A percentile compares a stretch with the other conserved stretches of the same genome.
phyloP scores from a whole-genome alignment of 2,888 invertebrate genomes.

The Scaeva pyrastri region DNA sequence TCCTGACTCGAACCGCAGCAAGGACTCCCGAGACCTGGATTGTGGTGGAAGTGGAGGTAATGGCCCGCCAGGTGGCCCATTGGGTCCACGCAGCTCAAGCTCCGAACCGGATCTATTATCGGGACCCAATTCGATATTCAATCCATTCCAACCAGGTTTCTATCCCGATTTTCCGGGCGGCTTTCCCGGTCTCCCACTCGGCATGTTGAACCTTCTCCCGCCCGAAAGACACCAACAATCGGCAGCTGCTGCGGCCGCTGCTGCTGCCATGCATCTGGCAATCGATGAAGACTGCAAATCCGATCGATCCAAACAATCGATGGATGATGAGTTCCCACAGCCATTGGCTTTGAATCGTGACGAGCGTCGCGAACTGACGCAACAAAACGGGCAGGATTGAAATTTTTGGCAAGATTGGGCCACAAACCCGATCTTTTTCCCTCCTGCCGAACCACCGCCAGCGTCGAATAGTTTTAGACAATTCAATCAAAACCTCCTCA shows the following conservation, averaged over 20 bases:
- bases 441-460: conserved; percentile 77
- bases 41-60: conserved; percentile 76
- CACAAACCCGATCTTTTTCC: conserved; percentile 84
- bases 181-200: conserved; percentile 91
- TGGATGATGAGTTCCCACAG: conserved; percentile 85
- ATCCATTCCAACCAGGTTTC: conserved; percentile 91
- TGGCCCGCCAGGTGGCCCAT: conserved; percentile 75
- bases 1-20: conserved; percentile 81
- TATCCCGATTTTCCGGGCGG: conserved; percentile 92
- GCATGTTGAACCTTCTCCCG: conserved; percentile 93
- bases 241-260: conserved; percentile 83
- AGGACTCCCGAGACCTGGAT: conserved; percentile 79
- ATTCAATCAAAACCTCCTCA: conserved; percentile 82
- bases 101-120: conserved; percentile 88
- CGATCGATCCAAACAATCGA: conserved; percentile 86
- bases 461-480: conserved; percentile 78
- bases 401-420: conserved; percentile 84
- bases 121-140: conserved; percentile 88
- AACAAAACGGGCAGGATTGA: conserved; percentile 93
- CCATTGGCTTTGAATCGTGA: conserved; percentile 86
- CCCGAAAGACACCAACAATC: conserved; percentile 88
- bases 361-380: conserved; percentile 87
- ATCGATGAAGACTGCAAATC: conserved; percentile 89
- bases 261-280: conserved; percentile 86
- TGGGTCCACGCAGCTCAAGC: conserved; percentile 87